Conservation (phyloP, 37 sponge, comb jelly and placozoan species). For the Geodia barretti region DNA sequence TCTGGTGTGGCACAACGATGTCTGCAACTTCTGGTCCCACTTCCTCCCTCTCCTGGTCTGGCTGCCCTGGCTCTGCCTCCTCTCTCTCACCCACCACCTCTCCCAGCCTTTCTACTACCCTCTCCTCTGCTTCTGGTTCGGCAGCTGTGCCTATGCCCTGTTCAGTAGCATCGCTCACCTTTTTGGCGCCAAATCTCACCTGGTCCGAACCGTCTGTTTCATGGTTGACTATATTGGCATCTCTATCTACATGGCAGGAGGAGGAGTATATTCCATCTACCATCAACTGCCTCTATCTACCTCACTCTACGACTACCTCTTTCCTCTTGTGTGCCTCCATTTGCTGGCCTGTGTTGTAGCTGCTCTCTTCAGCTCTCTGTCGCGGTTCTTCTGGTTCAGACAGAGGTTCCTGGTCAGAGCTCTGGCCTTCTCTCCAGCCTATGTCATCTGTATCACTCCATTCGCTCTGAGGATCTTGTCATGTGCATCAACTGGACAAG, state of each 20-base stretch:
- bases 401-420: constrained; percentile 49
- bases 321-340: background rate
- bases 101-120: constrained; percentile 56
- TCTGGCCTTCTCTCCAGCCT: constrained; percentile 33
- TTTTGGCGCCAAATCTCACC: constrained; percentile 37
- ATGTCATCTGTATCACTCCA: constrained; percentile 11
- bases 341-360: constrained; percentile 17
- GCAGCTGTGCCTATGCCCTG: constrained; percentile 46
- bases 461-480: constrained; percentile 8
- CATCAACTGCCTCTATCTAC: constrained; percentile 34
- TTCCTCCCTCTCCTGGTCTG: constrained; percentile 58
- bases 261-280: constrained; percentile 34
- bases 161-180: constrained; percentile 78
- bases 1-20: constrained; percentile 67
- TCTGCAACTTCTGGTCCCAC: constrained; percentile 82
- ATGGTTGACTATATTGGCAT: constrained; percentile 83
- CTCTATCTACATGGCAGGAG: constrained; percentile 57
- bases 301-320: background rate
- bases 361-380: constrained; percentile 30
- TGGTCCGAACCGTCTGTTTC: constrained; percentile 64
- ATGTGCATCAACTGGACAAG: constrained; percentile 3
- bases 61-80: constrained; percentile 29
- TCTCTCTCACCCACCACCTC: constrained; percentile 11
- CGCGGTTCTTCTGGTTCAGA: constrained; percentile 61
- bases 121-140: constrained; percentile 61